A percentile compares a stretch with the other conserved stretches of the same genome.
Evolutionary conservation across 2,113 vertebrate genomes (phyloP).

Genomic region (Gambusia affinis): DNA sequence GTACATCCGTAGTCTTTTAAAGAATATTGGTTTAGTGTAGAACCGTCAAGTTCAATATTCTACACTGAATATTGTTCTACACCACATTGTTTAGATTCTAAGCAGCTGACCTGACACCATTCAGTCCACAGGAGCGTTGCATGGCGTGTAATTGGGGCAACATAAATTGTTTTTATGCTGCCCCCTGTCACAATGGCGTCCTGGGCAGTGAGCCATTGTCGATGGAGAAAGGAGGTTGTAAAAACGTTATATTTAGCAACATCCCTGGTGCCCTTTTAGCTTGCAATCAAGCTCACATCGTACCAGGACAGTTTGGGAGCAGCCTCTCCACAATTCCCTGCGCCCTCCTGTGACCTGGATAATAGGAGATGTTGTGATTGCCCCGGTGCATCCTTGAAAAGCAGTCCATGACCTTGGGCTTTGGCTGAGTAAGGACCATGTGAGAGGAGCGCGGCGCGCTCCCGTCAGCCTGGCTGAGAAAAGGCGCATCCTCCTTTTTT

Average conservation of each 20-base stretch:
- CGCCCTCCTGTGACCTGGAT: not conserved
- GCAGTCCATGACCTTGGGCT: constrained; percentile 62
- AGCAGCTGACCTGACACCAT: too few relatives aligned
- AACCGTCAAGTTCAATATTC: too few relatives aligned
- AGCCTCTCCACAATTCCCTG: not conserved
- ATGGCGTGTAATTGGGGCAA: too few relatives aligned
- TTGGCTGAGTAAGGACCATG: constrained; percentile 55
- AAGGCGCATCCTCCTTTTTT: constrained; percentile 59
- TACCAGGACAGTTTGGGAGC: not conserved
- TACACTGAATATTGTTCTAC: too few relatives aligned
- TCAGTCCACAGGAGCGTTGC: not conserved
- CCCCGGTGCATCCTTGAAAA: constrained; percentile 33
- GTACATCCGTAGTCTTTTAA: too few relatives aligned
- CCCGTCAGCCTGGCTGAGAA: constrained; percentile 48
- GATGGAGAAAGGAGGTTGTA: not conserved
- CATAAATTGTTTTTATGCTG: not conserved
- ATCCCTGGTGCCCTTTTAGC: not conserved
- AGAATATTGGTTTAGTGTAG: too few relatives aligned
- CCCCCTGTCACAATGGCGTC: not conserved
- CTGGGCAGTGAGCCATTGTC: not conserved
- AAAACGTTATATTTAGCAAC: not conserved
- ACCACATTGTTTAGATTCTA: too few relatives aligned
- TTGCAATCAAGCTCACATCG: not conserved
- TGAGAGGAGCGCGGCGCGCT: constrained; percentile 47
- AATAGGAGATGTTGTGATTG: not conserved